A percentile compares a stretch with the other conserved stretches of the same genome.
These are phyloP conservation scores for Corynorhinus townsendii DNA, from an alignment of 2,113 vertebrate genomes.

Conservation along the genomic window DNA sequence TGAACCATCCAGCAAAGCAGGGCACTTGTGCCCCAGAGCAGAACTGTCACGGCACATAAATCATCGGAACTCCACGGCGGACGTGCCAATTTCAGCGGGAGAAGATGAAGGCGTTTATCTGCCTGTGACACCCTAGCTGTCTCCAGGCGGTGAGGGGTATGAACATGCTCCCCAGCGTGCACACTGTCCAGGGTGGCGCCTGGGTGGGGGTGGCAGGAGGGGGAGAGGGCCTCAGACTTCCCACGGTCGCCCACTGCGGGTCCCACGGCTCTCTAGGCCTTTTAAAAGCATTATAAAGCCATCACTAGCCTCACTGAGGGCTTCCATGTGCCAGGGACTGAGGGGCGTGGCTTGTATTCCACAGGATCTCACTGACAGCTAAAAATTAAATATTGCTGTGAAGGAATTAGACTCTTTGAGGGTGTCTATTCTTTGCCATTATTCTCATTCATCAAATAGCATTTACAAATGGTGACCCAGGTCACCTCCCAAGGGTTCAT, in stretches of 20 bases:
- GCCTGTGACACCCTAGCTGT: conserved; percentile 6
- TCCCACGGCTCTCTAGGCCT: background rate
- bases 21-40: conserved; percentile 46
- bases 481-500: background rate
- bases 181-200: background rate
- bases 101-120: conserved; percentile 45
- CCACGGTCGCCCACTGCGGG: background rate
- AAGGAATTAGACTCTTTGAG: background rate
- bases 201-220: background rate
- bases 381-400: background rate
- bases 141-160: background rate
- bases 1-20: conserved; percentile 20
- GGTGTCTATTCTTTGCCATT: background rate
- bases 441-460: background rate
- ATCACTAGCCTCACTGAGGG: too few species aligned
- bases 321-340: background rate
- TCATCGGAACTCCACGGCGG: background rate
- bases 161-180: background rate
- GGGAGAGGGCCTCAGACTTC: background rate
- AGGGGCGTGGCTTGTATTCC: background rate
- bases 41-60: conserved; percentile 58
- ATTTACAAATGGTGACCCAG: background rate
- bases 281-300: background rate
- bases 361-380: background rate
- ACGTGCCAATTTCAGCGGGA: conserved; percentile 29